Evolutionary conservation across 2,888 invertebrate genomes (phyloP).

Genomic region (Frankliniella fusca): DNA sequence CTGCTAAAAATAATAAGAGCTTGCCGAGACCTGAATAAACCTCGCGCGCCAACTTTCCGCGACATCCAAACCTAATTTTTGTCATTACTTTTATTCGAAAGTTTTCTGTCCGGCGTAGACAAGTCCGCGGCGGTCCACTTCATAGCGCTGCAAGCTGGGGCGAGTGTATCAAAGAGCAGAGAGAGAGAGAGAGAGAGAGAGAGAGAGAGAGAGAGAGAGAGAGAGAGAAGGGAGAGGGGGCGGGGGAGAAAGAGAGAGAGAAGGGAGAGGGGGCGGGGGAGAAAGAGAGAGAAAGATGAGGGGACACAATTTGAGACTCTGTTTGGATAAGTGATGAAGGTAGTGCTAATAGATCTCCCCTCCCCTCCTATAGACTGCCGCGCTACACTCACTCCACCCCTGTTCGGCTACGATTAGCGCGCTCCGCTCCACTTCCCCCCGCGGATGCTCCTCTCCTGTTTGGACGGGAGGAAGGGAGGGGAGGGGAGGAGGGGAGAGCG

Average conservation of each 20-base stretch:
- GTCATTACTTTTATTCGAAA: no score
- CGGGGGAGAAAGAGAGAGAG: not conserved
- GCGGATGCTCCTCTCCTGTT: not conserved
- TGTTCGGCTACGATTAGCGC: not conserved
- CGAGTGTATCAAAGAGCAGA: not conserved
- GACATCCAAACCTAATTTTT: no score
- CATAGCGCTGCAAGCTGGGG: not conserved
- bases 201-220: conserved; percentile 8
- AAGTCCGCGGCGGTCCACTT: not conserved
- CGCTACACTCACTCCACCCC: not conserved
- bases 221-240: not conserved
- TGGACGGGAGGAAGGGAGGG: not conserved
- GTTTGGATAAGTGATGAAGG: conserved; percentile 26
- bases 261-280: not conserved
- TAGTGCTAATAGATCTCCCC: conserved; percentile 20
- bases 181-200: not conserved
- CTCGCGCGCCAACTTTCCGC: no score
- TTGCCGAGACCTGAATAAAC: no score
- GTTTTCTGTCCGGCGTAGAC: no score
- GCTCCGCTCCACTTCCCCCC: not conserved
- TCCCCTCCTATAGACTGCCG: not conserved
- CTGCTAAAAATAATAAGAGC: no score
- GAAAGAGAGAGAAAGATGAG: not conserved
- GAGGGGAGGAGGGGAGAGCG: not conserved
- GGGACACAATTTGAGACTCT: conserved; percentile 20